Evolutionary conservation across 2,113 vertebrate species (phyloP).

Genomic region (Psephotus haematonotus): DNA sequence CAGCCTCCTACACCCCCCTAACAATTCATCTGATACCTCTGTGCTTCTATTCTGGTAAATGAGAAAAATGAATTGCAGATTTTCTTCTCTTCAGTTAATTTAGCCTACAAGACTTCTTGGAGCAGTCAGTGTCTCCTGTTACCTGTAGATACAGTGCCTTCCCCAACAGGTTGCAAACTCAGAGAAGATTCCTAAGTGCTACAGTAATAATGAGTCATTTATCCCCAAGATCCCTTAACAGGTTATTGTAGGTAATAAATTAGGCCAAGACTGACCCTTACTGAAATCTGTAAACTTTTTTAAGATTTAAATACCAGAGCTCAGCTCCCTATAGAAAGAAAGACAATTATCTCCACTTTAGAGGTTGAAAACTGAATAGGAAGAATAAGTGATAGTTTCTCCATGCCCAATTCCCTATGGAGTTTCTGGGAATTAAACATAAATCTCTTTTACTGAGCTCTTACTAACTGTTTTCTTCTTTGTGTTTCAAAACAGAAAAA

Average conservation of each 20-base stretch:
- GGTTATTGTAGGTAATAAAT: conserved; percentile 35
- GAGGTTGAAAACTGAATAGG: not conserved
- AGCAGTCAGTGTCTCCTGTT: not conserved
- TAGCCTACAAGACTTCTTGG: not conserved
- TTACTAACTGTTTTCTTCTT: not conserved
- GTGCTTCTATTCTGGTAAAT: conserved; percentile 37
- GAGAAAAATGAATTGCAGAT: conserved; percentile 48
- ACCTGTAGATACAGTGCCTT: not conserved
- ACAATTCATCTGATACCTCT: not conserved
- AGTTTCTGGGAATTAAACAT: not conserved
- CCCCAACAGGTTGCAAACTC: conserved; percentile 8
- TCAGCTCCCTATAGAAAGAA: not conserved
- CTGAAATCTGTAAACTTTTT: conserved; percentile 6
- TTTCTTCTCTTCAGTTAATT: conserved; percentile 17
- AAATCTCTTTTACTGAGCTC: not conserved
- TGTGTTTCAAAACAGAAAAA: not conserved
- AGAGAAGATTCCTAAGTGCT: conserved; percentile 25
- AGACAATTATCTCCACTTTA: not conserved
- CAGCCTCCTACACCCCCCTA: not conserved
- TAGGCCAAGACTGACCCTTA: not conserved
- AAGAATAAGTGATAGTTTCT: not conserved
- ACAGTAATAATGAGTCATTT: conserved; percentile 6
- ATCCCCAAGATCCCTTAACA: not conserved
- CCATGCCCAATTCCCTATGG: not conserved
- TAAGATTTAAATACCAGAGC: conserved; percentile 22